phyloP scores from a whole-genome alignment of 2,888 invertebrate species.

The Amphipyra tragopoginis region DNA sequence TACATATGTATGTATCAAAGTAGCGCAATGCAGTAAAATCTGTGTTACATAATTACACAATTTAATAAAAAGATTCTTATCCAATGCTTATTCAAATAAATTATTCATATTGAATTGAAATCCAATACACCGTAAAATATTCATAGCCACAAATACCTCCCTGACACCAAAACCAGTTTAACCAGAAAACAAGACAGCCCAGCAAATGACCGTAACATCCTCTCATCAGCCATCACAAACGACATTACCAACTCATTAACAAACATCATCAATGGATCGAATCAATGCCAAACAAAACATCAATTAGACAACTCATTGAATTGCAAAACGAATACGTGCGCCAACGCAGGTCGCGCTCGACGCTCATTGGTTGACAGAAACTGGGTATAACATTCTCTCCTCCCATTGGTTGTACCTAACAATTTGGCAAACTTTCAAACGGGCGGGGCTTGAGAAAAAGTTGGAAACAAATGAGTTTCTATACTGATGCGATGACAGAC shows the following conservation, averaged over 20 bases:
- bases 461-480: constrained; percentile 49
- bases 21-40: constrained; percentile 1
- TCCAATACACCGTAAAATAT: constrained; percentile 26
- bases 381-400: constrained; percentile 63
- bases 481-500: constrained; percentile 36
- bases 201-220: constrained; percentile 39
- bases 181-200: constrained; percentile 23
- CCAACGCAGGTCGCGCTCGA: constrained; percentile 72
- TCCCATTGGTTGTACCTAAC: constrained; percentile 72
- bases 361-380: constrained; percentile 71
- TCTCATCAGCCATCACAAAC: constrained; percentile 26
- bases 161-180: constrained; percentile 47
- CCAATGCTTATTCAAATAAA: neutral
- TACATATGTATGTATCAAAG: too few species aligned
- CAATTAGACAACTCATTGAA: constrained; percentile 82
- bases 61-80: too few species aligned
- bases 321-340: constrained; percentile 82
- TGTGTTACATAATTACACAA: too few species aligned
- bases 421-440: constrained; percentile 85
- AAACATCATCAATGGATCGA: constrained; percentile 65
- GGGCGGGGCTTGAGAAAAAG: constrained; percentile 76
- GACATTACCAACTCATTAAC: constrained; percentile 51
- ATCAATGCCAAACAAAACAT: constrained; percentile 78
- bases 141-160: constrained; percentile 28
- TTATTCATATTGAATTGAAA: constrained; percentile 9